phyloP scores from a whole-genome alignment of 2,797 vertebrate genomes.

The Dermochelys coriacea region DNA sequence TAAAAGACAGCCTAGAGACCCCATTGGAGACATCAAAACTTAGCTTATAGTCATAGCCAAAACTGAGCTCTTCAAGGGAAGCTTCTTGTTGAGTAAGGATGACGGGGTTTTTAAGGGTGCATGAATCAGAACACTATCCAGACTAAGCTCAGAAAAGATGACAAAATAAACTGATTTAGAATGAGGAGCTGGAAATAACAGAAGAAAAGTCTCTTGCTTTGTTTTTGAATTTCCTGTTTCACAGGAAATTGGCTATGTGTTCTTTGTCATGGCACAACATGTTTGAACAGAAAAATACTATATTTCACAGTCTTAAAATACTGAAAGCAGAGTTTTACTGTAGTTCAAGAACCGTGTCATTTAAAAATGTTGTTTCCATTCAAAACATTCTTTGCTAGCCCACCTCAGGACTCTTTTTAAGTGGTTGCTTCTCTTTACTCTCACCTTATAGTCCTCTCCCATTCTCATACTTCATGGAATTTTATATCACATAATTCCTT shows the following conservation, averaged over 20 bases:
- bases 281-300: constrained; percentile 28
- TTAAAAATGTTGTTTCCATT: neutral
- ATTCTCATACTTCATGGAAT: neutral
- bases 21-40: neutral
- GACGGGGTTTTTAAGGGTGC: constrained; percentile 44
- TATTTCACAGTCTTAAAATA: constrained; percentile 16
- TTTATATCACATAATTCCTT: neutral
- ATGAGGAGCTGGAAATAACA: constrained; percentile 36
- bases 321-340: neutral
- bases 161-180: constrained; percentile 29
- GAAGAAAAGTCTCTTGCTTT: neutral
- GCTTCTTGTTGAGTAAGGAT: neutral
- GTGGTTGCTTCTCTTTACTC: neutral
- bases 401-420: neutral
- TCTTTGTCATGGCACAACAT: constrained; percentile 18
- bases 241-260: constrained; percentile 16
- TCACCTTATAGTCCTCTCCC: neutral
- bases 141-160: constrained; percentile 42
- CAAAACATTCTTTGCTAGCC: neutral
- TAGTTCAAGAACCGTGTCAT: neutral
- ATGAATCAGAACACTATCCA: constrained; percentile 60
- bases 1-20: neutral
- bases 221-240: constrained; percentile 50
- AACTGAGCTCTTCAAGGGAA: constrained; percentile 39
- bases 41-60: neutral